Base-by-base conservation (phyloP, 2,888 invertebrate genomes). In the Ichneumon xanthorius region DNA sequence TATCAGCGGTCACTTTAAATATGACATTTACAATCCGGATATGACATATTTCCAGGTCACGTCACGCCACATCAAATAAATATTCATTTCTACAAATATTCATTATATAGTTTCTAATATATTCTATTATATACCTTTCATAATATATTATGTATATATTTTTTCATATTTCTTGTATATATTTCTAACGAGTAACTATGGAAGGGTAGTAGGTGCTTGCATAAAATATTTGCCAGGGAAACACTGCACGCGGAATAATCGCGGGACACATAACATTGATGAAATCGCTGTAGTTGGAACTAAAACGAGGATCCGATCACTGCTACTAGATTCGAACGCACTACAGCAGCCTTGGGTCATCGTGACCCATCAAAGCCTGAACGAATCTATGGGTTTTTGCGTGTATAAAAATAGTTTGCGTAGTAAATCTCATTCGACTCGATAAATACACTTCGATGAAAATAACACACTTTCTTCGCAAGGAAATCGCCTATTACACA, bases 351-450 rank as follows among this genome's bases (percentile, higher is more conserved):
- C 50, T 40, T 40, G 30, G 33, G 11, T 68, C 4, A 48, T 22
- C 75, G 50, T 68, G 67, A 50, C 70, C 4, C 53, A 65, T 80
- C 73, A 19, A 79, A 79, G 78, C 81, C 50, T 70, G 16, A 73
- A 81, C 77, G 68, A 75, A 71, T 79, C 33, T 67, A 85, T 33
- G 16, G 16, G 26, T 7, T 33, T 77, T 70, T 70, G 71, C 79
- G 72, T 75, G 82, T 86, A 86, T 82, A 86, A 86, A 86, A 85
- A 86, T 86, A 85, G 53, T 84, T 82, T 77, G 77, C 68, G 79
- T 82, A 75, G 75, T 82, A 80, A 84, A 86, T 86, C 53, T 80
- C 65, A 70, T 75, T 68, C 58, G 45, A 80, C 85, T 76, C 80
- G 80, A 82, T 80, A 65, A 78, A 86, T 82, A 78, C 53, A 77